Evolutionary conservation across 2,888 invertebrate genomes (phyloP).

Genomic region (Drosophila acutilabella): DNA sequence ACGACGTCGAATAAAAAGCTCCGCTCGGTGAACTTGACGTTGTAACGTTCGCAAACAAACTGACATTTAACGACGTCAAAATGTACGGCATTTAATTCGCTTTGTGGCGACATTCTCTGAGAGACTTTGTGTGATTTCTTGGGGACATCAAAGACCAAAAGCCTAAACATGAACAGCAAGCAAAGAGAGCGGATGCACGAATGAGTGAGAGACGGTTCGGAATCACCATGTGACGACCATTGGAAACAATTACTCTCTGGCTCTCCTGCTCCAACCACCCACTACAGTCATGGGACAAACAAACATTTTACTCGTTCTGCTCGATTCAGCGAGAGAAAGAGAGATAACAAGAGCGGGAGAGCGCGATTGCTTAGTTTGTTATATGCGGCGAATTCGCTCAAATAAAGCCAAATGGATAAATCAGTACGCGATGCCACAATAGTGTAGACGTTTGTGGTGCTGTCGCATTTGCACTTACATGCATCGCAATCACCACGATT

Average conservation of each 20-base stretch:
- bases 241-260: constrained; percentile 16
- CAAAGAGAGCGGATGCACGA: constrained; percentile 11
- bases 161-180: constrained; percentile 42
- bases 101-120: constrained; percentile 28
- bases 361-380: constrained; percentile 50
- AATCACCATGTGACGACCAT: constrained; percentile 46
- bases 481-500: constrained; percentile 14
- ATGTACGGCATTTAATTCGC: constrained; percentile 53
- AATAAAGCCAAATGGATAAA: constrained; percentile 75
- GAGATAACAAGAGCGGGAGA: constrained; percentile 13
- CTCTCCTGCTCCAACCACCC: constrained; percentile 52
- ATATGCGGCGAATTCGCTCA: constrained; percentile 80
- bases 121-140: constrained; percentile 12
- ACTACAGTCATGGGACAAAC: constrained; percentile 26
- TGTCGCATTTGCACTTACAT: constrained; percentile 45
- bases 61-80: constrained; percentile 55
- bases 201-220: constrained; percentile 22
- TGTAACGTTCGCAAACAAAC: constrained; percentile 83
- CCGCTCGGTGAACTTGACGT: constrained; percentile 71
- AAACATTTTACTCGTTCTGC: constrained; percentile 42
- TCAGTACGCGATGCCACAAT: constrained; percentile 50
- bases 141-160: constrained; percentile 41
- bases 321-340: constrained; percentile 22
- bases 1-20: constrained; percentile 56
- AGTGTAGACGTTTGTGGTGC: constrained; percentile 37